Percentiles rank a stretch among this genome's conserved stretches.
Conservation (phyloP, 2,797 vertebrate genomes). For the Lagothrix lagotricha region DNA sequence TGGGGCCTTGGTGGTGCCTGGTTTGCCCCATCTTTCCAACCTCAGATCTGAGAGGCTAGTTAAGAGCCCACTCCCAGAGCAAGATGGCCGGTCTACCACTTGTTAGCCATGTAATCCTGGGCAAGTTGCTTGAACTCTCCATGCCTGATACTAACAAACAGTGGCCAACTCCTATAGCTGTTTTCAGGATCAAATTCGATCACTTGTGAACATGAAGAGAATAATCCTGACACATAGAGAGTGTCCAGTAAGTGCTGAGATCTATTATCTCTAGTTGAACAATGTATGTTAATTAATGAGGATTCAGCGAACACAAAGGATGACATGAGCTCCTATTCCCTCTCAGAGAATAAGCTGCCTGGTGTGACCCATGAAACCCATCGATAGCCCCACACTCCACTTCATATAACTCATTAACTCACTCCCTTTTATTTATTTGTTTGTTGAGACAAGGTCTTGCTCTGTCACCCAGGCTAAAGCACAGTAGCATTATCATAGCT, state of each 20-base stretch:
- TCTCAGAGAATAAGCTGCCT: not conserved
- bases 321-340: not conserved
- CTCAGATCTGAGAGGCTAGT: not conserved
- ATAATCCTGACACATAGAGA: not conserved
- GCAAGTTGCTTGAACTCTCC: not conserved
- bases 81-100: not conserved
- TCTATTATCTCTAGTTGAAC: not conserved
- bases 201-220: accelerated
- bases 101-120: no score
- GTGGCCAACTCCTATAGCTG: not conserved
- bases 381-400: not conserved
- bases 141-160: not conserved
- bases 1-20: not conserved
- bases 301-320: not conserved
- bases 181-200: not conserved
- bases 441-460: not conserved
- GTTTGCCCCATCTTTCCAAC: not conserved
- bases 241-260: not conserved
- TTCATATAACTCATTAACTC: not conserved
- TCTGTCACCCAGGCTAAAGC: not conserved
- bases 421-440: not conserved
- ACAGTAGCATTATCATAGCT: not conserved
- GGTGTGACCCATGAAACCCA: not conserved
- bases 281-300: not conserved
- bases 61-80: not conserved